Base-by-base conservation (phyloP, 1,140 invertebrate species). In the Caenorhabditis inopinata region DNA sequence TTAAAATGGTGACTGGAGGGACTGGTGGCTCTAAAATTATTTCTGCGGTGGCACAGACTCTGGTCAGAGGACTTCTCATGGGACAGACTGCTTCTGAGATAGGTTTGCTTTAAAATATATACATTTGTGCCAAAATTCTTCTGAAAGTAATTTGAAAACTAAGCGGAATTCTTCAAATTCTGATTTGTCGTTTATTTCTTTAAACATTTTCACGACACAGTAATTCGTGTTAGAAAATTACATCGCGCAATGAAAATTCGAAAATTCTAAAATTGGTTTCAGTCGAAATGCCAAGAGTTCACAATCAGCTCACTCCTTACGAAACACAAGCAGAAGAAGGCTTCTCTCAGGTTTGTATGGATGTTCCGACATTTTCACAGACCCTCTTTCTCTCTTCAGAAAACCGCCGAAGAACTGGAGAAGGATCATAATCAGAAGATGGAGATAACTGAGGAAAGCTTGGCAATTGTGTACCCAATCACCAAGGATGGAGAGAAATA, bases 11-110 rank as follows among this genome's bases (percentile, higher is more conserved):
- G 0, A 91, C 96, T 32, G 96, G 96, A 0, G 94, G 93, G 0
- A 93, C 95, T 18, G 96, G 96, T 32, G 96, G 96, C 0, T 93
- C 94, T 0, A 93, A 93, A 88, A 98, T 98, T 78, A 93, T 93
- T 1, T 93, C 94, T 0, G 91, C 93, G 25, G 91, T 94, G 16
- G 92, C 95, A 16, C 92, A 92, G 88, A 93, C 94, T 5, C 90
- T 93, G 21, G 91, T 94, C 21, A 92, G 93, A 38, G 91, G 92
- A 77, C 85, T 98, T 0, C 97, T 94, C 93, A 92, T 97, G 87
- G 92, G 91, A 0, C 91, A 95, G 76, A 91, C 92, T 48, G 91
- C 98, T 2, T 96, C 96, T 89, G 89, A 94, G 87, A 94, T 68
- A 21, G 58, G 58, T 68, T 12, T 18, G 49, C 5, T 42, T 42